Evolutionary conservation across 2,888 invertebrate species (phyloP).

Genomic region (Protophormia terraenovae): DNA sequence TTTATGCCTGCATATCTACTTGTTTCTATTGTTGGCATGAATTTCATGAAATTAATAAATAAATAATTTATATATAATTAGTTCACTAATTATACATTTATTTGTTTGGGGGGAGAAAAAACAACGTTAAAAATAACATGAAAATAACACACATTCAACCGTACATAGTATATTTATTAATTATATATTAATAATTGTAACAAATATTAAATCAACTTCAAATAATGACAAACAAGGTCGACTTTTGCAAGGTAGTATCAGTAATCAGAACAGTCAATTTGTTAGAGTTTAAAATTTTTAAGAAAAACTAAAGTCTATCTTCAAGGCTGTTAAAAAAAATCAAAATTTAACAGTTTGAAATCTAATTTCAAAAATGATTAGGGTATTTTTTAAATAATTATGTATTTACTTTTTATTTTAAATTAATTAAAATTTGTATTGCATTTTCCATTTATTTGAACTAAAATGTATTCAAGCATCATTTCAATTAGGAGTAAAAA

Average conservation of each 20-base stretch:
- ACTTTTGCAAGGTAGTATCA: not conserved
- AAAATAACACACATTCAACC: not conserved
- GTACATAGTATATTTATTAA: not conserved
- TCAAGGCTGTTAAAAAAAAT: not conserved
- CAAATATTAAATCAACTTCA: not conserved
- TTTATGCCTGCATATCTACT: not conserved
- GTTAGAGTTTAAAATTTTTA: not conserved
- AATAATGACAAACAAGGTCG: not conserved
- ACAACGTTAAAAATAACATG: not conserved
- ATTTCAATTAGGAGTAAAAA: too few species aligned
- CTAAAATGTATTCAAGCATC: not conserved
- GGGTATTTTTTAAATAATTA: too few species aligned
- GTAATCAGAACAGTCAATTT: too few species aligned
- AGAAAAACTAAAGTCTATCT: not conserved
- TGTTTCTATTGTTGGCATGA: not conserved
- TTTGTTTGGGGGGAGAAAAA: not conserved
- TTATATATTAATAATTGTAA: not conserved
- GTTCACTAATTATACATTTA: constrained; percentile 48
- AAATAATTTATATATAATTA: constrained; percentile 53
- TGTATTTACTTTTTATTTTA: constrained; percentile 6
- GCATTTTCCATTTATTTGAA: not conserved
- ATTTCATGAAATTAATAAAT: constrained; percentile 11
- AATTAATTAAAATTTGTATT: not conserved
- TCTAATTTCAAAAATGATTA: too few species aligned
- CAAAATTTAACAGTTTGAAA: not conserved